phyloP scores from a whole-genome alignment of 92 coral and sea anemone genomes.

The Zoanthus sociatus region DNA sequence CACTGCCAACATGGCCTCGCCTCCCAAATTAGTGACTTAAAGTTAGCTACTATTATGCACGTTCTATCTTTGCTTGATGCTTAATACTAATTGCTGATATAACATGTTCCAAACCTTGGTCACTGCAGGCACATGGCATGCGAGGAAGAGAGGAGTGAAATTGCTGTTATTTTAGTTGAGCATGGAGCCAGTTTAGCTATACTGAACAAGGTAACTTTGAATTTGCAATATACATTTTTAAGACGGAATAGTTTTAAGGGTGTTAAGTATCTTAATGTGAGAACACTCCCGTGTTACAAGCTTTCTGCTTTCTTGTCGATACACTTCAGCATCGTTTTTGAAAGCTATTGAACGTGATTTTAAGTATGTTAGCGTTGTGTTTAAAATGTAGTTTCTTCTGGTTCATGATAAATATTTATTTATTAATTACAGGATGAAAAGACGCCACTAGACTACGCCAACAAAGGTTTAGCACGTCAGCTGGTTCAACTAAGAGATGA shows the following conservation, averaged over 20 bases:
- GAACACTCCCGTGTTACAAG: no score
- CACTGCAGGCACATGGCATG: constrained; percentile 91
- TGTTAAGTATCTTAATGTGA: no score
- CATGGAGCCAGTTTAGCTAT: constrained; percentile 82
- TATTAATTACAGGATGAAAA: constrained; percentile 72
- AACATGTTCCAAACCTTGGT: not conserved
- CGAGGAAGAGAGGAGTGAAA: constrained; percentile 89
- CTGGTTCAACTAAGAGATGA: constrained; percentile 66
- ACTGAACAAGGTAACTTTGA: constrained; percentile 76
- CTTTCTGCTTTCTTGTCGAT: no score
- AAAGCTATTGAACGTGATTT: no score
- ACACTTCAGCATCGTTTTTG: no score
- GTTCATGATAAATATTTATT: not conserved
- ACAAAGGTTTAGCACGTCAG: constrained; percentile 87
- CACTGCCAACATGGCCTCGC: no score
- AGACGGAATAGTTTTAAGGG: not conserved
- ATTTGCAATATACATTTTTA: not conserved
- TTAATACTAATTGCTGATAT: not conserved
- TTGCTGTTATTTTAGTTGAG: constrained; percentile 89
- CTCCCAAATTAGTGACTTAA: no score
- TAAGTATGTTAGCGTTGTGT: no score
- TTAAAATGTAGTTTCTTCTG: no score
- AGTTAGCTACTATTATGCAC: no score
- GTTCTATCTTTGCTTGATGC: no score
- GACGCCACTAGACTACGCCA: constrained; percentile 85